phyloP scores from a whole-genome alignment of 2,113 vertebrate genomes.

The Globicephala melas region DNA sequence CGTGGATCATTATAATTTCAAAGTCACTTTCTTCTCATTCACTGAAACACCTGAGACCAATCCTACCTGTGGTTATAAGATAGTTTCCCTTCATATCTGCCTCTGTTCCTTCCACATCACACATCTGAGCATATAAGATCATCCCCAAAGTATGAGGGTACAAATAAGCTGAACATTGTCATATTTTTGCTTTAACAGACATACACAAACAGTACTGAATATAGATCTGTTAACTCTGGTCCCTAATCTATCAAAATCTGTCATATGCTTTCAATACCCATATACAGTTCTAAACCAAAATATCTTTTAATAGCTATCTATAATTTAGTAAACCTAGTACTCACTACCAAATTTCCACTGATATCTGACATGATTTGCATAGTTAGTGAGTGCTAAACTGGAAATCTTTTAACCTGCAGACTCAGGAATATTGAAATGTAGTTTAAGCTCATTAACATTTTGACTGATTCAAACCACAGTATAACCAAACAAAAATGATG shows the following conservation, averaged over 20 bases:
- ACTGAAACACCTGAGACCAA: background rate
- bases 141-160: background rate
- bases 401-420: slow-evolving; percentile 22
- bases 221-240: background rate
- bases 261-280: background rate
- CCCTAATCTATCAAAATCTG: background rate
- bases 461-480: background rate
- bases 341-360: background rate
- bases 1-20: background rate
- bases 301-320: background rate
- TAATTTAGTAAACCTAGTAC: background rate
- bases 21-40: background rate
- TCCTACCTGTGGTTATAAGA: background rate
- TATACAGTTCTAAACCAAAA: slow-evolving; percentile 1
- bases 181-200: background rate
- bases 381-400: background rate
- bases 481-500: background rate
- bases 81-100: background rate
- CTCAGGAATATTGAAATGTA: background rate
- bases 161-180: background rate
- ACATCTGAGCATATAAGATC: background rate
- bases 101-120: background rate
- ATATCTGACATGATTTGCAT: background rate
- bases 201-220: background rate
- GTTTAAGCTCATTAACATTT: background rate